phyloP scores from a whole-genome alignment of 1,140 invertebrate species.

The Eumeta japonica region DNA sequence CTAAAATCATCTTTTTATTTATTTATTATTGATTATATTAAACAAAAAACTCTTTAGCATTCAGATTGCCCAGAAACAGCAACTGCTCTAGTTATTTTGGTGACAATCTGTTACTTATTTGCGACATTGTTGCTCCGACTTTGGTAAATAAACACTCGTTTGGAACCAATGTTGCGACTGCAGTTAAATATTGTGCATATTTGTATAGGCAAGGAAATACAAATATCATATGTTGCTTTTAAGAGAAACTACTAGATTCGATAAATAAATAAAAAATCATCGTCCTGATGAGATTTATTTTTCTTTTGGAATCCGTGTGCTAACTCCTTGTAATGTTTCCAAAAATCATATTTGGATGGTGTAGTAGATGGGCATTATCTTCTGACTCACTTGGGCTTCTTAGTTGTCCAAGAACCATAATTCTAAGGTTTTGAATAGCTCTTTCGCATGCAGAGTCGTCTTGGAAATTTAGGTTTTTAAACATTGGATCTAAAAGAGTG shows the following conservation, averaged over 20 bases:
- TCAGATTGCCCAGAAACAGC: not conserved
- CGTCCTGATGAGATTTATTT: conserved; percentile 17
- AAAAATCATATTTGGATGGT: no score
- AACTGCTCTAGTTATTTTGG: not conserved
- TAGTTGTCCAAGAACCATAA: no score
- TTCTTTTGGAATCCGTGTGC: conserved; percentile 17
- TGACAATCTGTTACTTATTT: not conserved
- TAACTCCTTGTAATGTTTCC: no score
- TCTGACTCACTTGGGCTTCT: no score
- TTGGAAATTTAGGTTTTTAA: no score
- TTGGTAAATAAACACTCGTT: conserved; percentile 6
- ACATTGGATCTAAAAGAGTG: no score
- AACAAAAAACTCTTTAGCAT: not conserved
- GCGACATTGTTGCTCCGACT: not conserved
- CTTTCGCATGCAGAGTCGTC: no score
- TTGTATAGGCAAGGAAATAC: conserved; percentile 17
- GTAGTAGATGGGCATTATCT: no score
- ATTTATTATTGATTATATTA: not conserved
- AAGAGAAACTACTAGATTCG: conserved; percentile 16
- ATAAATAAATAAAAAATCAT: conserved; percentile 19
- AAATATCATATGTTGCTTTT: conserved; percentile 13
- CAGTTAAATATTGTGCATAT: conserved; percentile 15
- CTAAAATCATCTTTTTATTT: no score
- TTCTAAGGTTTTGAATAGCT: no score
- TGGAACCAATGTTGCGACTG: conserved; percentile 14